phyloP scores from a whole-genome alignment of 2,113 vertebrate genomes.

The Chaenogobius annularis region DNA sequence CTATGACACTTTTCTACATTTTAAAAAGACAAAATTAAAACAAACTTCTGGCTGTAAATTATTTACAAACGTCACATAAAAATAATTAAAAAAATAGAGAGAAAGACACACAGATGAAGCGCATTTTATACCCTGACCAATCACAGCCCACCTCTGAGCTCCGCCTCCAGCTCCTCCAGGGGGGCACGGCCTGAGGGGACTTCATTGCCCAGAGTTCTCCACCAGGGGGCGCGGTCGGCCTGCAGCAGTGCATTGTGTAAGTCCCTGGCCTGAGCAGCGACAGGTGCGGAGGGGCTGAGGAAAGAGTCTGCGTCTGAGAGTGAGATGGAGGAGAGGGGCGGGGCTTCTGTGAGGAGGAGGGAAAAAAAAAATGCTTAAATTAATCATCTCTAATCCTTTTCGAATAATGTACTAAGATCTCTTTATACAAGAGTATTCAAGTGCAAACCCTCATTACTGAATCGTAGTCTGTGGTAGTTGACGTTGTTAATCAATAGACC shows the following conservation, averaged over 20 bases:
- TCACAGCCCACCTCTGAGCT: constrained; percentile 79
- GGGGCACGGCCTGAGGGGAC: constrained; percentile 40
- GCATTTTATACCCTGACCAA: constrained; percentile 41
- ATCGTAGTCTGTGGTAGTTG: too few relatives aligned
- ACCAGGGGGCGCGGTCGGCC: constrained; percentile 83
- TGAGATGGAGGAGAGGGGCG: constrained; percentile 76
- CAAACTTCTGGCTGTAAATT: too few relatives aligned
- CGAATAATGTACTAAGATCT: too few relatives aligned
- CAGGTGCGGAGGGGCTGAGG: constrained; percentile 81
- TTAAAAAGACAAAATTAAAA: neutral
- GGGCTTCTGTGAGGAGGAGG: constrained; percentile 76
- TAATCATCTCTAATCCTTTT: neutral
- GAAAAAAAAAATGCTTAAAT: neutral
- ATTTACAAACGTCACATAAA: neutral
- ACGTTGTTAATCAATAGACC: too few relatives aligned
- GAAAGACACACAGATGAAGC: neutral
- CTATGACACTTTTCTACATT: neutral
- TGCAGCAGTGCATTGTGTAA: constrained; percentile 83
- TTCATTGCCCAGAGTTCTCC: constrained; percentile 84
- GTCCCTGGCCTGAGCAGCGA: constrained; percentile 83
- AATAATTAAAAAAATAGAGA: neutral
- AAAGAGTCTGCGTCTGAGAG: constrained; percentile 77
- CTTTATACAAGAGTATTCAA: too few relatives aligned
- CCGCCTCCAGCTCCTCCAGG: constrained; percentile 73
- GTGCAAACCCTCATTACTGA: too few relatives aligned